Base-by-base conservation (phyloP, 1,140 invertebrate species). In the Caenorhabditis tropicalis region DNA sequence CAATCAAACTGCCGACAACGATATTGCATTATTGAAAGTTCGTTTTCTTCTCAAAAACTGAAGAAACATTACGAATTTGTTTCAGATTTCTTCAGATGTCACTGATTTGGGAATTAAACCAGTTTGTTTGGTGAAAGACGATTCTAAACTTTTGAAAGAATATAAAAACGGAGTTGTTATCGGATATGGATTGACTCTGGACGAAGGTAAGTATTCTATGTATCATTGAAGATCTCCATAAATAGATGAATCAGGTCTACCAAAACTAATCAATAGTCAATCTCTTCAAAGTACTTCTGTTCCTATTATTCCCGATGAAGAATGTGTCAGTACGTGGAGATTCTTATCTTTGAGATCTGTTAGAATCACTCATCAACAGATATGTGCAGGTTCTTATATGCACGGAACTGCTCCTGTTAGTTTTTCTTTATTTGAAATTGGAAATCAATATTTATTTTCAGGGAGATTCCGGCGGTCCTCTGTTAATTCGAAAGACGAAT, bases 1-100 rank as follows among this genome's bases (percentile, higher is more conserved):
- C 19, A 70, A 70, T 70, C 60, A 39, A 39, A 70, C 60, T 21
- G 60, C 60, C n/a, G 60, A 70, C 39, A 36, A 70, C 39, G 60
- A 70, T n/a, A 70, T 70, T 36, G 60, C 60, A 36, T n/a, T 70
- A n/a, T 70, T 70, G 24, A 70, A 36, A 70, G 60, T 70, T 12
- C 36, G 60, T 36, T 10, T 36, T 70, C 15, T n/a, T n/a, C n/a
- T n/a, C n/a, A n/a, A n/a, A n/a, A n/a, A n/a, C n/a, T n/a, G n/a
- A n/a, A n/a, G n/a, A n/a, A n/a, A n/a, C n/a, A n/a, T n/a, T n/a
- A 51, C n/a, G 49, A 51, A 51, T 6, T 29, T 58, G 27, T 36
- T 39, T 12, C 33, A 70, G 60, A 70, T 70, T 29, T 70, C 60
- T 5, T 70, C 19, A 12, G 60, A 70, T 70, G 31, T 70, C 19